Evolutionary conservation across 1,140 invertebrate genomes (phyloP), one percentile per base, ranked within the genome.

Genomic region (Leptoteleia sp.): DNA sequence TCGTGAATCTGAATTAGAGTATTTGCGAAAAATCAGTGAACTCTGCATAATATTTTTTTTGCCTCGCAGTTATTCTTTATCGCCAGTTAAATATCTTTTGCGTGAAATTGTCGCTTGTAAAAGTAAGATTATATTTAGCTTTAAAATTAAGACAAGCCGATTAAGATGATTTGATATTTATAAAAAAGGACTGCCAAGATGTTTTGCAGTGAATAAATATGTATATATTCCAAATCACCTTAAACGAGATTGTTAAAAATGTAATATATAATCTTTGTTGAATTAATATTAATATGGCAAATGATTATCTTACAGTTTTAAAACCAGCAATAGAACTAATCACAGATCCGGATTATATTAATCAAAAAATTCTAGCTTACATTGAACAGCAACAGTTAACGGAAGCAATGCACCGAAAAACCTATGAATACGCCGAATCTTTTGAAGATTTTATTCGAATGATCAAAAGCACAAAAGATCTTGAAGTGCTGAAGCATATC

Each of bases 311-410:
- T 92, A 47, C 83, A 97, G 96, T 97, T 81, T 88, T 98, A 33
- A 94, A 94, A 85, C 95, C 95, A 61, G 91, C 94, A 22, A 94
- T 97, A 81, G 93, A 97, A 83, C 90, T 94, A 81, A 87, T 97
- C 16, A 96, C 95, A 16, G 95, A 97, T 87, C 96, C 96, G 11
- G 96, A 97, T 89, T 96, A 95, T 83, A 95, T 98, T 61, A 98
- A 98, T 87, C 93, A 94, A 84, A 95, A 96, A 85, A 92, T 97
- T 54, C 90, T 97, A 40, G 91, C 92, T 54, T 96, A 96, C 82
- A 93, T 98, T 47, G 93, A 96, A 84, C 92, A 93, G 1, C 93
- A 95, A 59, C 92, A 95, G 78, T 92, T 95, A 52, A 91, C 94
- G 3, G 92, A 93, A 38, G 94, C 94, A 8, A 94, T 96, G 86